Conservation (phyloP, 64 coral and sea anemone genomes). For the Porites lutea region DNA sequence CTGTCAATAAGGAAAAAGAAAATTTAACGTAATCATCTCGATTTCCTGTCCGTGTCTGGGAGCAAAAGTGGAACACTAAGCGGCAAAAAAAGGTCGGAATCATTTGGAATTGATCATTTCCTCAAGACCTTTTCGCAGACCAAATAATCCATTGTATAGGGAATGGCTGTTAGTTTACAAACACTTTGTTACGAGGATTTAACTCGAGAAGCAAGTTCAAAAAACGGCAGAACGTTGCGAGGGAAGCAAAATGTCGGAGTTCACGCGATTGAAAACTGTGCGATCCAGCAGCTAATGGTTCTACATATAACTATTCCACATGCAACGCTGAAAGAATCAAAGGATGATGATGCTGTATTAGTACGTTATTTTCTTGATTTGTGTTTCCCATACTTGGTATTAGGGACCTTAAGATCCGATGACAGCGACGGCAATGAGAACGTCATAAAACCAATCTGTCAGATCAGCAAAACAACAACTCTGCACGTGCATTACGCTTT, state of each 20-base stretch:
- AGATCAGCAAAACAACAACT: no score
- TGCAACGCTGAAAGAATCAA: neutral
- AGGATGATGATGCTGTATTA: neutral
- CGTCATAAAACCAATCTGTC: no score
- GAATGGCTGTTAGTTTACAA: neutral
- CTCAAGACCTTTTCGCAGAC: neutral
- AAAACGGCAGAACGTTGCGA: neutral
- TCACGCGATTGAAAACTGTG: conserved; percentile 18
- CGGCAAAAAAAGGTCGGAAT: neutral
- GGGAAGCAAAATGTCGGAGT: neutral
- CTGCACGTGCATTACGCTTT: no score
- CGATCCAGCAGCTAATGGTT: conserved; percentile 12
- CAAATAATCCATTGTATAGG: neutral
- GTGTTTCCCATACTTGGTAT: no score
- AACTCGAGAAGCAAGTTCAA: neutral
- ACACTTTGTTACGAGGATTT: neutral
- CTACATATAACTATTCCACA: neutral
- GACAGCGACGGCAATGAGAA: no score
- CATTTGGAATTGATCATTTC: neutral
- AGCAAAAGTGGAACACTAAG: no score
- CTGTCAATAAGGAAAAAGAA: no score
- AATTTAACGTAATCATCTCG: no score
- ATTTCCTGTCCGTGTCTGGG: no score
- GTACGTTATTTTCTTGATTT: neutral
- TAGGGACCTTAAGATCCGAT: no score